phyloP scores from a whole-genome alignment of 2,888 invertebrate species.

The Peribatodes rhomboidaria region DNA sequence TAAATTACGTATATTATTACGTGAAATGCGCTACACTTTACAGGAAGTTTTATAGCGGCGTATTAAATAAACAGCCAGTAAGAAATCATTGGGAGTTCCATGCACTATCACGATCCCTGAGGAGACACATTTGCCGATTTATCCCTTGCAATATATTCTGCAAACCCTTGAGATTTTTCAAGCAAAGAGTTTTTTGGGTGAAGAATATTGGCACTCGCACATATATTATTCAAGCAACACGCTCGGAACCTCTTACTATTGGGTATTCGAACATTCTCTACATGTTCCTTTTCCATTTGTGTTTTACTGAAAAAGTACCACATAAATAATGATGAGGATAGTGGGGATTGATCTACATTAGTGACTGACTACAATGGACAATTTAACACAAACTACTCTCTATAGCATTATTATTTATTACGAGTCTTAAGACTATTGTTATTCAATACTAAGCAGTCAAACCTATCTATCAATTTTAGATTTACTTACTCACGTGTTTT shows the following conservation, averaged over 20 bases:
- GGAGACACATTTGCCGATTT: slow-evolving; percentile 31
- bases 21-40: neutral
- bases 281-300: slow-evolving; percentile 38
- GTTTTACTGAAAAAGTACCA: slow-evolving; percentile 32
- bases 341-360: slow-evolving; percentile 2
- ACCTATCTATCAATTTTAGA: no score
- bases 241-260: slow-evolving; percentile 40
- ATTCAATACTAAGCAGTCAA: no score
- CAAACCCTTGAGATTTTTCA: slow-evolving; percentile 41
- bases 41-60: neutral
- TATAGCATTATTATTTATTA: neutral
- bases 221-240: slow-evolving; percentile 48
- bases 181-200: slow-evolving; percentile 36
- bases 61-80: slow-evolving; percentile 10
- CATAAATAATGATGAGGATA: slow-evolving; percentile 26
- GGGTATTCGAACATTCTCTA: slow-evolving; percentile 42
- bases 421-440: no score
- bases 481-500: no score
- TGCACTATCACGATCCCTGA: slow-evolving; percentile 23
- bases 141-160: slow-evolving; percentile 31
- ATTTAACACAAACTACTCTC: neutral
- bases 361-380: neutral
- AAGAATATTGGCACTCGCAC: slow-evolving; percentile 40
- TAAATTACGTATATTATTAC: neutral
- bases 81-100: slow-evolving; percentile 18